Base-by-base conservation (phyloP, 2,797 vertebrate species). In the Dendrocincla tyrannina region DNA sequence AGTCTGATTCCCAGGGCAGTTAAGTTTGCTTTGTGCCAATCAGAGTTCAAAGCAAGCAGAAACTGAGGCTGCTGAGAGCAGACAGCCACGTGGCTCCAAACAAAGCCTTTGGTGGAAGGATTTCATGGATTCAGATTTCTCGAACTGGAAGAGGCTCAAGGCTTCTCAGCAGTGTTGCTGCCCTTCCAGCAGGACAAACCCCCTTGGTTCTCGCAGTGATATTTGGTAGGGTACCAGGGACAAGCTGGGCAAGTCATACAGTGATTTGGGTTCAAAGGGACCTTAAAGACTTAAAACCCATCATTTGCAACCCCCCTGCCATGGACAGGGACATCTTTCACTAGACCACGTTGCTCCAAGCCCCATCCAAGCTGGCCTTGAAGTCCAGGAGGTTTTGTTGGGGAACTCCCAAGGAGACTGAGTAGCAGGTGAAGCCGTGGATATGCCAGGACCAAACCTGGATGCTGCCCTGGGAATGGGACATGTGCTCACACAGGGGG, bases 11-110 rank as follows among this genome's bases (percentile, higher is more conserved):
- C 46, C 79, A 76, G 3, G 2, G 20, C 39, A 68, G 19, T 28
- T 63, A 16, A 47, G 69, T 16, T 67, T 84, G 13, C 18, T 74
- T 18, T 39, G 30, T 50, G 64, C 14, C 76, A 86, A 7, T 16
- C 56, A 35, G 0, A 23, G 68, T 3, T 27, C 64, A 59, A 35
- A 95, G 16, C 18, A 27, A 69, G 42, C 13, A 72, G 75, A 77
- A 77, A 42, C 33, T 11, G 20, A 77, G 44, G 20, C 16, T 1
- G 0, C 11, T 0, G 0, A 23, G 3, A 27, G 44, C 44, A 67
- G 20, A 63, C 37, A 22, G 15, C 30, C 30, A 47, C 15, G 6
- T 10, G 15, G 28, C n/a, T 35, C 46, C 73, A 53, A n/a, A 30
- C 23, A 23, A 69, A 69, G 32, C 30, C 58, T 47, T 79, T 69